Conservation (phyloP, 1,140 invertebrate genomes). For the Brachionus rotundiformis region DNA sequence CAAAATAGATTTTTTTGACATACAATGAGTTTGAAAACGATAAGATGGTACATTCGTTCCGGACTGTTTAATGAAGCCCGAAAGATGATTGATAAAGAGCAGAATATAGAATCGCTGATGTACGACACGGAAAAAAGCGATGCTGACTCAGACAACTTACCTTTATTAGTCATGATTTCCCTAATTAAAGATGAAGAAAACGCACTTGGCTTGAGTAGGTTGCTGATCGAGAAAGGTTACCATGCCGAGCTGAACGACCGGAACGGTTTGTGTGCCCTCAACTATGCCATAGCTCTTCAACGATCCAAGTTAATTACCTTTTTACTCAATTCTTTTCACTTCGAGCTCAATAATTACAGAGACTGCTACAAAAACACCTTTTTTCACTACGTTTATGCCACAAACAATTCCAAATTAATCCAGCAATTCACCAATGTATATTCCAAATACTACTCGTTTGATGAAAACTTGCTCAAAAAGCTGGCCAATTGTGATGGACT, state of each 20-base stretch:
- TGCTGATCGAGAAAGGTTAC: slow-evolving; percentile 32
- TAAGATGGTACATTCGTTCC: slow-evolving; percentile 11
- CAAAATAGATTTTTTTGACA: not conserved
- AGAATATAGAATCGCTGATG: not conserved
- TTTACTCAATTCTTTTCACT: not conserved
- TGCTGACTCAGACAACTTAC: not conserved
- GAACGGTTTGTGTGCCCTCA: slow-evolving; percentile 24
- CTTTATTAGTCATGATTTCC: slow-evolving; percentile 13
- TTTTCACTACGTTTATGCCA: slow-evolving; percentile 27
- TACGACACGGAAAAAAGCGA: not conserved
- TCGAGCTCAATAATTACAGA: slow-evolving; percentile 3
- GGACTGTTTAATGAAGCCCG: slow-evolving; percentile 15
- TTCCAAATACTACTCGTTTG: slow-evolving; percentile 9
- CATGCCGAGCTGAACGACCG: slow-evolving; percentile 8
- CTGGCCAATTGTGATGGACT: slow-evolving; percentile 30
- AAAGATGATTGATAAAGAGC: slow-evolving; percentile 17
- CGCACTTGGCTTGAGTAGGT: not conserved
- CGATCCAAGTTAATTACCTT: not conserved
- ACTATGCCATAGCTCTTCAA: slow-evolving; percentile 25
- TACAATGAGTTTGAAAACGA: not conserved
- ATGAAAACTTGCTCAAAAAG: not conserved
- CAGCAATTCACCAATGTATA: not conserved
- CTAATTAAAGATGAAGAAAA: slow-evolving; percentile 31
- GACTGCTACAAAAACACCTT: slow-evolving; percentile 19
- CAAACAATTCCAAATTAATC: not conserved